Base-by-base conservation (phyloP, 2,888 invertebrate species). In the Ichneumoninae sp. region DNA sequence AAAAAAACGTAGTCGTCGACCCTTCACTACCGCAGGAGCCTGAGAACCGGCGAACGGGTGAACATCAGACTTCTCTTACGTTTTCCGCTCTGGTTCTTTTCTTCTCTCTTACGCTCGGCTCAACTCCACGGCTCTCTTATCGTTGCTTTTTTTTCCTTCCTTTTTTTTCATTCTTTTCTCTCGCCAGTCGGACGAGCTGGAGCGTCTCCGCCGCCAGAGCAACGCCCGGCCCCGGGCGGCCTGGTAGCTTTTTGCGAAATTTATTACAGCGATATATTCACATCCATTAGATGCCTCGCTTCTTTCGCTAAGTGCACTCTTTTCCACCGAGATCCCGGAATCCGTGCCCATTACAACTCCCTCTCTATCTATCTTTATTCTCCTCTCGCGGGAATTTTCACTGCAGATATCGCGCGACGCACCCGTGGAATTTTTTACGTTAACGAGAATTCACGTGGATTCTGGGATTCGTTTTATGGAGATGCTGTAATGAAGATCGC, bases 221-320 rank as follows among this genome's bases (percentile, higher is more conserved):
- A 82, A 68, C 79, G 50, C 57, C 83, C 57, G 57, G 50, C 77
- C 76, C 80, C 80, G 36, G 74, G 54, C 71, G 68, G 72, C 60
- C 71, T 69, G 76, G 80, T 84, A 84, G 90, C 90, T 93, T 93
- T 93, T 93, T 92, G 90, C 90, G 89, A 91, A 93, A 93, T 93
- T 93, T 93, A 93, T 93, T 93, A 90, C 93, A 57, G 91, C 93
- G 91, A 93, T 93, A 93, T 93, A 93, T 93, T 93, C 93, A 90
- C 93, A 92, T 93, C 93, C 93, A 93, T 93, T 93, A 93, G 93
- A 92, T 91, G 91, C 89, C 90, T 90, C 89, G 89, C 89, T 90
- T 90, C 90, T 89, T 90, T 91, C 89, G 88, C 87, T 87, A 88
- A 88, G 88, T 88, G 88, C 88, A 86, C 87, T 88, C 88, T 85